Evolutionary conservation across 37 sponge, comb jelly and placozoan genomes (phyloP), one percentile per base, ranked within the genome.

Genomic region (Cliona cf. orientalis): DNA sequence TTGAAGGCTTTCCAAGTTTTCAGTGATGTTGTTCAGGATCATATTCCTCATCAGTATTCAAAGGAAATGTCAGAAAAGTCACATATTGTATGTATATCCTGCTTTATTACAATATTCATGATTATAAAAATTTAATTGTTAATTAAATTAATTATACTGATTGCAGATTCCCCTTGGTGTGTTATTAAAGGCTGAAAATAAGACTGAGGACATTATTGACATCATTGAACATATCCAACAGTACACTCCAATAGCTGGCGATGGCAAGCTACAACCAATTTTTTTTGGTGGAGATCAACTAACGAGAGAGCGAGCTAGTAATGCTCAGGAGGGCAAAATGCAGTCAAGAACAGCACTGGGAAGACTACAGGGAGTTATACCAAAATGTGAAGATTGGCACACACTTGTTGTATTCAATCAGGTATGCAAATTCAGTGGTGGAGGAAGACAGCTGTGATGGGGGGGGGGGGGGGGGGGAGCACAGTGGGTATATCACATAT

Each of bases 221-320:
- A n/a, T n/a, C n/a, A 26, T 82, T 46, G 2, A 6, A 5, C 46
- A 61, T 53, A 1, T 72, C 23, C 64, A 76, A 14, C 1, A 67
- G 56, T 66, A 77, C 21, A 65, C 46, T 12, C 69, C 69, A 5
- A 25, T 9, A 21, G 46, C 26, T 1, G 37, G 1, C 1, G 37
- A 41, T 5, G 68, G 25, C 1, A 1, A 0, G 21, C 0, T 68
- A 2, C 21, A 22, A 0, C 46, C 23, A 21, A 29, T 68, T 29
- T 31, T 80, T 0, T 68, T 80, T 68, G 80, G 80, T 2, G 80
- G 80, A 26, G 80, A 80, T 71, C 80, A 80, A 36, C n/a, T n/a
- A n/a, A n/a, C n/a, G n/a, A n/a, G n/a, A n/a, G 70, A 80, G 32
- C n/a, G 70, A 9, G 80, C 80, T 42, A 14, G 12, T 37, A 29